These are phyloP conservation scores for Anoplius nigerrimus DNA, from an alignment of 2,888 invertebrate genomes.

Conservation along the genomic window DNA sequence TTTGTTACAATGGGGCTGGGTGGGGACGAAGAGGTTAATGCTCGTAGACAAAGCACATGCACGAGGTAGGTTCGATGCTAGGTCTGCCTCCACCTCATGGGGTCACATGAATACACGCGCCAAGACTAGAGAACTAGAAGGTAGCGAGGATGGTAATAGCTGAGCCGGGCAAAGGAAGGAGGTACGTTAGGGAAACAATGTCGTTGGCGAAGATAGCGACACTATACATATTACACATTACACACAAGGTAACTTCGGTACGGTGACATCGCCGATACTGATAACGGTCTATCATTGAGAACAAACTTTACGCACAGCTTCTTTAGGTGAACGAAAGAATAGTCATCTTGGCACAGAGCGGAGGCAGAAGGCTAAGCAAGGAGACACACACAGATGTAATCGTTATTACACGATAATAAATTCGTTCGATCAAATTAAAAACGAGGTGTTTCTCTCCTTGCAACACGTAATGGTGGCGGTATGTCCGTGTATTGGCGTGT, in stretches of 20 bases:
- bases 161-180: not conserved
- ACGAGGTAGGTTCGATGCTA: conserved; percentile 34
- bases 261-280: conserved; percentile 38
- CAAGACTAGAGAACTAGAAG: not conserved
- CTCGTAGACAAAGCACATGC: conserved; percentile 38
- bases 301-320: conserved; percentile 42
- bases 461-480: conserved; percentile 42
- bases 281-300: conserved; percentile 44
- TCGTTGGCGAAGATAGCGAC: conserved; percentile 34
- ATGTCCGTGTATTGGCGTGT: conserved; percentile 12
- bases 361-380: conserved; percentile 7
- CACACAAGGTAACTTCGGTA: conserved; percentile 37
- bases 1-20: not conserved
- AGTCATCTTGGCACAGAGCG: conserved; percentile 28
- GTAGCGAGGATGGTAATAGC: not conserved
- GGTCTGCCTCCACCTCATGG: conserved; percentile 7
- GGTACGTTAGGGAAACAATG: conserved; percentile 15
- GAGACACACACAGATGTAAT: not conserved
- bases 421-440: conserved; percentile 33
- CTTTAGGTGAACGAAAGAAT: conserved; percentile 33
- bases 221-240: conserved; percentile 47
- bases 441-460: conserved; percentile 35
- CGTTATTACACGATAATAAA: conserved; percentile 33
- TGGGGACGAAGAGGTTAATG: conserved; percentile 15
- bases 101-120: conserved; percentile 10